phyloP scores from a whole-genome alignment of 1,140 invertebrate species.

The Atopsyche davidsoni region DNA sequence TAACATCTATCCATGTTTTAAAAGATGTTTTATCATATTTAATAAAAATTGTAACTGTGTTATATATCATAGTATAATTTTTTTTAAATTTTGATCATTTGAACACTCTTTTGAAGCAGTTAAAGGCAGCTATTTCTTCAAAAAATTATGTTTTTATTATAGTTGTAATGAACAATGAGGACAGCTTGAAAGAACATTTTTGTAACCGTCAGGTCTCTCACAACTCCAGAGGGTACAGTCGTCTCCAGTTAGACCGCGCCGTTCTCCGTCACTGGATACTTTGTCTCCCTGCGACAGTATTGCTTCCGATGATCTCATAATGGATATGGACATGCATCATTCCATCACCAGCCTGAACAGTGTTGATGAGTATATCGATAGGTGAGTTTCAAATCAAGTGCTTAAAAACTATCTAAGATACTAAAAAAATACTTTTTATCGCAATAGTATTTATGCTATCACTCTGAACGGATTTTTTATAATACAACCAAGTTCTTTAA shows the following conservation, averaged over 20 bases:
- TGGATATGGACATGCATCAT: slow-evolving; percentile 66
- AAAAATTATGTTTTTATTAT: too few species aligned
- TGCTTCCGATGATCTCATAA: slow-evolving; percentile 76
- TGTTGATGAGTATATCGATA: slow-evolving; percentile 63
- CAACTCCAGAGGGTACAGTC: background rate
- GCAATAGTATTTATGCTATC: too few species aligned
- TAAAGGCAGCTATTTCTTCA: too few species aligned
- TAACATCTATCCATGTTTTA: background rate
- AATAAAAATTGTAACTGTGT: background rate
- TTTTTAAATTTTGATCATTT: slow-evolving; percentile 6
- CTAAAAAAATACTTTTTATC: too few species aligned
- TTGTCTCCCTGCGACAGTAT: slow-evolving; percentile 72
- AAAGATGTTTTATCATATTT: background rate
- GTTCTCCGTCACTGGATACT: slow-evolving; percentile 65
- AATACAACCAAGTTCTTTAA: too few species aligned
- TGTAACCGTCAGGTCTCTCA: slow-evolving; percentile 1
- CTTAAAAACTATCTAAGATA: too few species aligned
- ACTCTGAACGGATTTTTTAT: too few species aligned
- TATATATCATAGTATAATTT: background rate
- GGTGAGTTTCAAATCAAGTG: too few species aligned
- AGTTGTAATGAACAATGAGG: background rate
- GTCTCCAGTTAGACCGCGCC: slow-evolving; percentile 38
- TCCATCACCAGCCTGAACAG: slow-evolving; percentile 57
- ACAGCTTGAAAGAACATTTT: background rate
- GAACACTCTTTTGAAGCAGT: too few species aligned